Evolutionary conservation across 2,888 invertebrate species (phyloP).

Genomic region (Lordiphosa fenestrarum): DNA sequence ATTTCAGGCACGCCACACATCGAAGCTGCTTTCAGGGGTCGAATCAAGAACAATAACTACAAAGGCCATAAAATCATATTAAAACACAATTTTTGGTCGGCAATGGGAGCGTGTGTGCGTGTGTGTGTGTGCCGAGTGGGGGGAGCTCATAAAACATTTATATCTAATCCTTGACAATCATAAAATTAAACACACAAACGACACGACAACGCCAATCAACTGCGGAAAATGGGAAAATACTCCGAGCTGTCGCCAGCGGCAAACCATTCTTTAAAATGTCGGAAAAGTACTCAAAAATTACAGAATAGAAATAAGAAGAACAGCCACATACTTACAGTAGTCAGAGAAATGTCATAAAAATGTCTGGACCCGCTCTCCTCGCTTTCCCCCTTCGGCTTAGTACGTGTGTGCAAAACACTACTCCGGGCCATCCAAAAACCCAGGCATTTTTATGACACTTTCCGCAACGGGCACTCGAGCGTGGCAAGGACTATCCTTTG

Average conservation of each 20-base stretch:
- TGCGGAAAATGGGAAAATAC: slow-evolving; percentile 41
- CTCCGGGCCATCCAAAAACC: slow-evolving; percentile 39
- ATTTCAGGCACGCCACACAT: slow-evolving; percentile 62
- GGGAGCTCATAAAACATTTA: slow-evolving; percentile 65
- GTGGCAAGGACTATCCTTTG: slow-evolving; percentile 48
- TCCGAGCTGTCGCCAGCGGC: slow-evolving; percentile 56
- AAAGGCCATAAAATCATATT: slow-evolving; percentile 70
- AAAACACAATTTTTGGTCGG: slow-evolving; percentile 68
- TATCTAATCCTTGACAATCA: slow-evolving; percentile 77
- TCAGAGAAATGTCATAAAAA: slow-evolving; percentile 69
- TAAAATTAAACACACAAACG: slow-evolving; percentile 63
- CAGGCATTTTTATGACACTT: slow-evolving; percentile 66
- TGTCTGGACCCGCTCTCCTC: slow-evolving; percentile 45
- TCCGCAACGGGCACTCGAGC: slow-evolving; percentile 43
- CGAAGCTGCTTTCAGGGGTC: slow-evolving; percentile 21
- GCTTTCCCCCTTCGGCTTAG: slow-evolving; percentile 10
- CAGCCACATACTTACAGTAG: slow-evolving; percentile 47
- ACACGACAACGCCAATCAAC: slow-evolving; percentile 53
- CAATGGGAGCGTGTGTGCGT: slow-evolving; percentile 13
- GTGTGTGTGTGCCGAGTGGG: slow-evolving; percentile 4
- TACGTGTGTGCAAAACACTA: slow-evolving; percentile 58
- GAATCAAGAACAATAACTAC: slow-evolving; percentile 50
- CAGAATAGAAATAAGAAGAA: slow-evolving; percentile 17
- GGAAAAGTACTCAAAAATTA: slow-evolving; percentile 56
- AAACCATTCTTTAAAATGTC: slow-evolving; percentile 71